Percentiles rank a stretch among this genome's conserved stretches.
These are phyloP conservation scores for Eristalis pertinax DNA, from an alignment of 2,888 invertebrate genomes.

Conservation along the genomic window DNA sequence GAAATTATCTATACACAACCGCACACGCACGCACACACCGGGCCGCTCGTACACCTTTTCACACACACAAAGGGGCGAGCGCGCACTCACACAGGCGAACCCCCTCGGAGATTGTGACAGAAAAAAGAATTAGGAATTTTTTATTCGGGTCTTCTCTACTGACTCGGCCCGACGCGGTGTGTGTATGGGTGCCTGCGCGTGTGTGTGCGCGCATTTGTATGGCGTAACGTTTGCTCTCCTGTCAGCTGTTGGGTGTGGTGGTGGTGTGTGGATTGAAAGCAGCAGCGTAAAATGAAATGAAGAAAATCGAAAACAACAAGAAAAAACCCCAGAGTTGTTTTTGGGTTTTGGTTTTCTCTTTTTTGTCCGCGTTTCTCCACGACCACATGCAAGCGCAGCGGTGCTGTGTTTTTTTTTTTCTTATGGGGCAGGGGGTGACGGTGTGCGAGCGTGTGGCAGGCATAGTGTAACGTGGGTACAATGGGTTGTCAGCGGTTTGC, in stretches of 20 bases:
- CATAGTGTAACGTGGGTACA: constrained; percentile 35
- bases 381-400: not conserved
- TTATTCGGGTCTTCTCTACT: constrained; percentile 2
- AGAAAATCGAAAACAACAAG: constrained; percentile 5
- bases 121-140: constrained; percentile 15
- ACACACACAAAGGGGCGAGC: not conserved
- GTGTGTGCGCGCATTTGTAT: not conserved
- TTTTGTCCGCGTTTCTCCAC: not conserved
- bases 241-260: constrained; percentile 30
- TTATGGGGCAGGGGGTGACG: not conserved
- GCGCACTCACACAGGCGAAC: not conserved
- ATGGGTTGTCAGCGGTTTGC: constrained; percentile 23
- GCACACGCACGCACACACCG: not conserved
- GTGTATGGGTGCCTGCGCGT: not conserved
- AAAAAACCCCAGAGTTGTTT: constrained; percentile 13
- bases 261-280: constrained; percentile 16
- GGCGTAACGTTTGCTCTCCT: constrained; percentile 36
- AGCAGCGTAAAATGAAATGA: not conserved
- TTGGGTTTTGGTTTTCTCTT: not conserved
- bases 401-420: not conserved
- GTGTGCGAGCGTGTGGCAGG: not conserved
- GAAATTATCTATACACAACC: constrained; percentile 26
- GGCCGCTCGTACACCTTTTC: not conserved
- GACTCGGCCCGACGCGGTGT: not conserved
- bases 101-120: not conserved